phyloP scores from a whole-genome alignment of 2,888 invertebrate genomes.

The Ectemnius cavifrons region DNA sequence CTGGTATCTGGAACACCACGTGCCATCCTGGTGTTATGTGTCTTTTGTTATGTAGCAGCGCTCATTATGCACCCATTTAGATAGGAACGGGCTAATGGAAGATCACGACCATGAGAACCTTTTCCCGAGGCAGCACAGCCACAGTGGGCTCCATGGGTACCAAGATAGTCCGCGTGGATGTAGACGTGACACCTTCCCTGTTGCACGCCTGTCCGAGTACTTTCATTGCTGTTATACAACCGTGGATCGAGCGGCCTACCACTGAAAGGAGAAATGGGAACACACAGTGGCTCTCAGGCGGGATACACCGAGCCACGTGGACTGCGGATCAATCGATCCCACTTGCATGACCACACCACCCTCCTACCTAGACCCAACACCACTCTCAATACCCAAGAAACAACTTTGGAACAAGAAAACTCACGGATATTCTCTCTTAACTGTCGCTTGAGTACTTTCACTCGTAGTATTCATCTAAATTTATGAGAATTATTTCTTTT shows the following conservation, averaged over 20 bases:
- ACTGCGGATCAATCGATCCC: conserved; percentile 31
- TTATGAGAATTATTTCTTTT: too few relatives aligned
- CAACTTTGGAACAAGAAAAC: too few relatives aligned
- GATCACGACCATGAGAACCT: conserved; percentile 19
- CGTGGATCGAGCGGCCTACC: conserved; percentile 67
- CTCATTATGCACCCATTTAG: conserved; percentile 35
- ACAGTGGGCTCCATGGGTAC: conserved; percentile 33
- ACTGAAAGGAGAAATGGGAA: conserved; percentile 73
- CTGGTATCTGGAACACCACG: conserved; percentile 25
- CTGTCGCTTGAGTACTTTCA: too few relatives aligned
- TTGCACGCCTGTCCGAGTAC: conserved; percentile 65
- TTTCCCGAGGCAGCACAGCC: conserved; percentile 1
- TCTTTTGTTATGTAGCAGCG: too few relatives aligned
- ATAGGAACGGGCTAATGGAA: conserved; percentile 22
- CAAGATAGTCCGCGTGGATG: conserved; percentile 41
- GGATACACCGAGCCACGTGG: neutral
- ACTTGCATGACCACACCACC: conserved; percentile 11
- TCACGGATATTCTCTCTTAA: too few relatives aligned
- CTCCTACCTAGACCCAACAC: conserved; percentile 18
- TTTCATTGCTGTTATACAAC: conserved; percentile 75
- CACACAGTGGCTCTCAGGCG: conserved; percentile 69
- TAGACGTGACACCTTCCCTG: conserved; percentile 55
- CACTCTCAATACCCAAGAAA: conserved; percentile 14
- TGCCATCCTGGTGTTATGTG: conserved; percentile 2
- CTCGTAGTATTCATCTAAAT: too few relatives aligned